A percentile compares a stretch with the other conserved stretches of the same genome.
phyloP scores from a whole-genome alignment of 2,888 invertebrate species.

The Liopterus haemorrhoidalis region DNA sequence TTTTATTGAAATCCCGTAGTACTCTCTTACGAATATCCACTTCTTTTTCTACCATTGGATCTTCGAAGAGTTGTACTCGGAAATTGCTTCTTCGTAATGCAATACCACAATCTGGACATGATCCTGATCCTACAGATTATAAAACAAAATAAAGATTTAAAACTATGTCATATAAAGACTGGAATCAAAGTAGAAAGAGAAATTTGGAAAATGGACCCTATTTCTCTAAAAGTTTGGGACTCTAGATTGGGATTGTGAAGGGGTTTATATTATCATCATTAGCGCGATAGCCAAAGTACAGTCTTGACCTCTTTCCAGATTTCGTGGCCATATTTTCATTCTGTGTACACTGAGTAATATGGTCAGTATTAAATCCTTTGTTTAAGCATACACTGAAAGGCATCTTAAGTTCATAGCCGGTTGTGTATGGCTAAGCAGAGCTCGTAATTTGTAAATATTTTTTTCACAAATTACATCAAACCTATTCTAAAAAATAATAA shows the following conservation, averaged over 20 bases:
- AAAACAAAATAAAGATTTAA: constrained; percentile 18
- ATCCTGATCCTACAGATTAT: constrained; percentile 68
- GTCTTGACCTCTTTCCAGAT: too few relatives aligned
- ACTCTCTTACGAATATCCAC: constrained; percentile 88
- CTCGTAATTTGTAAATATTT: too few relatives aligned
- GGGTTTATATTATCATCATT: neutral
- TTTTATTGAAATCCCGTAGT: constrained; percentile 87
- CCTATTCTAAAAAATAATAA: too few relatives aligned
- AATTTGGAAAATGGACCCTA: neutral
- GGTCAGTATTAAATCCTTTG: too few relatives aligned
- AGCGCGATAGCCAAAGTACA: too few relatives aligned
- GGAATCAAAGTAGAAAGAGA: neutral
- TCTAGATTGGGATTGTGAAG: neutral
- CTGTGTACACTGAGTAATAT: too few relatives aligned
- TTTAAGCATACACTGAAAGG: too few relatives aligned
- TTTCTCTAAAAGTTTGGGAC: constrained; percentile 1
- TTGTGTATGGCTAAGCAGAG: too few relatives aligned
- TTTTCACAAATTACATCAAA: too few relatives aligned
- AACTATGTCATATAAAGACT: neutral
- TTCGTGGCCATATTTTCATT: too few relatives aligned
- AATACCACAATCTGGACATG: constrained; percentile 90
- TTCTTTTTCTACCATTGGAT: constrained; percentile 94
- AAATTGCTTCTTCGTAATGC: constrained; percentile 84
- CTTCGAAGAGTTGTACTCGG: constrained; percentile 92
- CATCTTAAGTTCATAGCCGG: too few relatives aligned